phyloP scores from a whole-genome alignment of 2,113 vertebrate species.

The Nycticorax nycticorax region DNA sequence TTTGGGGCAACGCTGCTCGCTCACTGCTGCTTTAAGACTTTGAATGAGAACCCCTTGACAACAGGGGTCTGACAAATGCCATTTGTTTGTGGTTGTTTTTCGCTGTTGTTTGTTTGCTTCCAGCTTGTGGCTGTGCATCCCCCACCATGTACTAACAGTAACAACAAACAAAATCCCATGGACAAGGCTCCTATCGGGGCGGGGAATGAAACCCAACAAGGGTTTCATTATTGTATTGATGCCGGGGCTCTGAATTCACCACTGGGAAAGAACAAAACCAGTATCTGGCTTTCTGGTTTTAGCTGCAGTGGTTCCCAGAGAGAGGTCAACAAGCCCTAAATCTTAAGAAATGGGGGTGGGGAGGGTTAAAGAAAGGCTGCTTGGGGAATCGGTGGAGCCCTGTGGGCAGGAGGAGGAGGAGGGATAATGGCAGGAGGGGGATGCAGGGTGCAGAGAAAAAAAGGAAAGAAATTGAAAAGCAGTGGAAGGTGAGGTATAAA shows the following conservation, averaged over 20 bases:
- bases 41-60: not conserved
- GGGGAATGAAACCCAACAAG: conserved; percentile 26
- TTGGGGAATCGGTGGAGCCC: not conserved
- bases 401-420: not conserved
- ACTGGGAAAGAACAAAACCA: not conserved
- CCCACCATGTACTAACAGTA: not conserved
- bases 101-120: conserved; percentile 20
- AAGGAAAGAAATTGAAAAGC: not conserved
- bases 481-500: not conserved
- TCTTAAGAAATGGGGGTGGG: not conserved
- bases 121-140: conserved; percentile 22
- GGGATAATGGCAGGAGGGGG: not conserved
- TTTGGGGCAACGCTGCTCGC: not conserved
- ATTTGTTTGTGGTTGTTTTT: conserved; percentile 44
- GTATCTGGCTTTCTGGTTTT: not conserved
- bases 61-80: not conserved
- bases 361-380: not conserved
- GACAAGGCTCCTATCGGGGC: not conserved
- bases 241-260: not conserved
- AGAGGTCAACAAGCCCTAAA: not conserved
- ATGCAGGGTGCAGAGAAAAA: not conserved
- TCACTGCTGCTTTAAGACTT: conserved; percentile 21
- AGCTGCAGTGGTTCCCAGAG: not conserved
- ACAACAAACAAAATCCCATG: conserved; percentile 38
- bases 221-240: conserved; percentile 36